Conservation (phyloP, 1,140 invertebrate species). For the Campoletis sonorensis region DNA sequence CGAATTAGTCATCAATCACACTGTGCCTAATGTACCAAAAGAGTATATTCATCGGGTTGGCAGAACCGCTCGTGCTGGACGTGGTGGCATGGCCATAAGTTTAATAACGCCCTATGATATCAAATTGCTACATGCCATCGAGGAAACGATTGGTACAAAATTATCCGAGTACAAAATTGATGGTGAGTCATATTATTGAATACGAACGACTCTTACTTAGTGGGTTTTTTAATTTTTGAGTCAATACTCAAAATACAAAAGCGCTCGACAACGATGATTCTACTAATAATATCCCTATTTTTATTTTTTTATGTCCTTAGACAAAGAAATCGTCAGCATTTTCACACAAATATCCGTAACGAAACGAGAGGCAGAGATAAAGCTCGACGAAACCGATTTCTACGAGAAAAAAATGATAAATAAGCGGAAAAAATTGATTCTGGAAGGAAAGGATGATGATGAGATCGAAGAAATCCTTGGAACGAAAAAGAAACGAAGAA, state of each 20-base stretch:
- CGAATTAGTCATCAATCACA: constrained; percentile 96
- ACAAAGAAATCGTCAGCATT: constrained; percentile 89
- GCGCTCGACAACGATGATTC: no score
- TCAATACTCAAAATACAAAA: no score
- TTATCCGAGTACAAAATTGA: constrained; percentile 90
- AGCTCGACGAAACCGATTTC: constrained; percentile 93
- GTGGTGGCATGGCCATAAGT: constrained; percentile 90
- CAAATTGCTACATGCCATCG: constrained; percentile 90
- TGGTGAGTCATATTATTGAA: constrained; percentile 77
- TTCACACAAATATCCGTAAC: constrained; percentile 94
- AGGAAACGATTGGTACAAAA: constrained; percentile 89
- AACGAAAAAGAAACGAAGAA: constrained; percentile 55
- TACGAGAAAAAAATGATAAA: constrained; percentile 92
- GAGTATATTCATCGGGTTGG: constrained; percentile 99
- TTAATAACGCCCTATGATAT: constrained; percentile 95
- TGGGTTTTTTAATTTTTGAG: no score
- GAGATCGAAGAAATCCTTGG: constrained; percentile 78
- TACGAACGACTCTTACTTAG: no score
- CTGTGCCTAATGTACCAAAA: constrained; percentile 91
- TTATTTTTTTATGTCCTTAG: constrained; percentile 74
- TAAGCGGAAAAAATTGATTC: constrained; percentile 90
- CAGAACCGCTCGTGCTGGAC: constrained; percentile 94
- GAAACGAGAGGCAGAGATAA: constrained; percentile 93
- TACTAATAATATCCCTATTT: neutral
- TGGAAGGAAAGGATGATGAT: constrained; percentile 90